A percentile compares a stretch with the other conserved stretches of the same genome.
These are phyloP conservation scores for Odontomachus brunneus DNA, from an alignment of 1,140 invertebrate genomes.

Conservation along the genomic window DNA sequence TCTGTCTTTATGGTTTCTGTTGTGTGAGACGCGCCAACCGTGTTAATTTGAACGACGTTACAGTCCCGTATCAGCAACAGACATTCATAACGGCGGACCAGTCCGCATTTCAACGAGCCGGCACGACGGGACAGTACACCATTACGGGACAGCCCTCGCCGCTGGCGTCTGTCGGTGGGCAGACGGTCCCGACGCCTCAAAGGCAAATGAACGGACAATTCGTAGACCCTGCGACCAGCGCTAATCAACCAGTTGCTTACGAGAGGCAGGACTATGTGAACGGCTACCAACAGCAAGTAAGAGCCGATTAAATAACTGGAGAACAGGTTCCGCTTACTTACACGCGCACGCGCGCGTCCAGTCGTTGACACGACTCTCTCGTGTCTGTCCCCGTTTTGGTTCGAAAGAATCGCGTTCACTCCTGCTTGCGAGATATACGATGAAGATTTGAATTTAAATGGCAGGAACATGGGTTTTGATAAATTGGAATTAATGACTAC, in stretches of 20 bases:
- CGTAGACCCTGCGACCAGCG: slow-evolving; percentile 82
- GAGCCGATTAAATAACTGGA: slow-evolving; percentile 19
- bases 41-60: slow-evolving; percentile 68
- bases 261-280: slow-evolving; percentile 85
- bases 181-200: slow-evolving; percentile 80
- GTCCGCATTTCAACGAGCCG: slow-evolving; percentile 84
- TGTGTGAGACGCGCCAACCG: too few species aligned
- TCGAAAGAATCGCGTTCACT: slow-evolving; percentile 21
- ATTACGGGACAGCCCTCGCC: slow-evolving; percentile 84
- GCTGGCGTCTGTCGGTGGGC: slow-evolving; percentile 79
- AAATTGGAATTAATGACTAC: too few species aligned
- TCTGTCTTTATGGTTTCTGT: too few species aligned
- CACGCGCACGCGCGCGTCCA: slow-evolving; percentile 4
- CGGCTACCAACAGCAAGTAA: slow-evolving; percentile 84
- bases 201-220: slow-evolving; percentile 84
- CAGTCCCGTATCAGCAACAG: slow-evolving; percentile 85
- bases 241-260: slow-evolving; percentile 81
- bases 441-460: too few species aligned
- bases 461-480: too few species aligned
- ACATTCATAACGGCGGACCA: slow-evolving; percentile 84
- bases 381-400: slow-evolving; percentile 66
- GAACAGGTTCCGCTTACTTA: neutral
- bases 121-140: slow-evolving; percentile 83
- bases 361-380: slow-evolving; percentile 52
- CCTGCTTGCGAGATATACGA: too few species aligned